A percentile compares a stretch with the other conserved stretches of the same genome.
phyloP scores from a whole-genome alignment of 53 echinoderm and acorn worm genomes.

The Zoroaster sp. region DNA sequence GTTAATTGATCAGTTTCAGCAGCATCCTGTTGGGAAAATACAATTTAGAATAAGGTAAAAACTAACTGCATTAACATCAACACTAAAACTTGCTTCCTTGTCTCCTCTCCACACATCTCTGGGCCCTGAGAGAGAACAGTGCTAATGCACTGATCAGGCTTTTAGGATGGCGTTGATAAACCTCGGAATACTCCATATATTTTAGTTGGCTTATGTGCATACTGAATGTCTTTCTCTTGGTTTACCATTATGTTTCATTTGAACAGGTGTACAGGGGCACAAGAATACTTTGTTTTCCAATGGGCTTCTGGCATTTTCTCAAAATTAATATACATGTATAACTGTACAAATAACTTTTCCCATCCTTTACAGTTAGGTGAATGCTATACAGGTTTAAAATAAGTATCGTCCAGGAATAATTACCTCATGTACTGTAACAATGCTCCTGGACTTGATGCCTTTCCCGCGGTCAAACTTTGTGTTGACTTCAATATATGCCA shows the following conservation, averaged over 20 bases:
- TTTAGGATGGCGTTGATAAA: no score
- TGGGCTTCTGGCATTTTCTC: background rate
- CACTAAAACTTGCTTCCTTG: background rate
- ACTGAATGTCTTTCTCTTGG: no score
- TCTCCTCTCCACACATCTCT: background rate
- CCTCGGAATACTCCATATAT: no score
- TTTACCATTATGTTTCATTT: background rate
- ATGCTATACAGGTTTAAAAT: background rate
- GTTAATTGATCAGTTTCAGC: conserved; percentile 1
- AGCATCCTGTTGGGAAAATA: conserved; percentile 22
- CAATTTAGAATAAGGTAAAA: background rate
- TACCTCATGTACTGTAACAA: conserved; percentile 23
- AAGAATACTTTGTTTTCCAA: background rate
- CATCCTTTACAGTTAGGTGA: background rate
- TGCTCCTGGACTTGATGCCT: background rate
- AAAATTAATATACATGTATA: background rate
- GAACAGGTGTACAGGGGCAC: background rate
- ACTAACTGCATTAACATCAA: background rate
- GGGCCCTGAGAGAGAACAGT: no score
- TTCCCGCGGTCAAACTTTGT: conserved; percentile 21
- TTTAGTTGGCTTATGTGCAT: no score
- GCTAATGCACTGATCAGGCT: no score
- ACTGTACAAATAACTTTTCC: background rate
- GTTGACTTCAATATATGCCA: background rate
- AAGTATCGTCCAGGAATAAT: background rate